Conservation (phyloP, 2,888 invertebrate genomes). For the Tanypteryx hageni region DNA sequence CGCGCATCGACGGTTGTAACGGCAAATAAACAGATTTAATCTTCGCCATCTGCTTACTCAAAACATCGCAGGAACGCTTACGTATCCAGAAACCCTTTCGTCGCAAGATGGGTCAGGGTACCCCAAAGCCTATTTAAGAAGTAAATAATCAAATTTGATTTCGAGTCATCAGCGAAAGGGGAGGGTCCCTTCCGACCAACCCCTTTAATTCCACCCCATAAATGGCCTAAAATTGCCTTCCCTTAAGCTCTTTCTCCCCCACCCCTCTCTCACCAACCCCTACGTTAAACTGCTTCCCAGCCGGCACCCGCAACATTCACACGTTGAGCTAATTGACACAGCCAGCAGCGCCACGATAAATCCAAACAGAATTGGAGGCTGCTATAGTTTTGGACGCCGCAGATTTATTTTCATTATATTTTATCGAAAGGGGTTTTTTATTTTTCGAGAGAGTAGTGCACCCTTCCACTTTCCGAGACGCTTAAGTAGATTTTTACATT, state of each 20-base stretch:
- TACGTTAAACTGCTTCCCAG: constrained; percentile 9
- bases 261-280: background rate
- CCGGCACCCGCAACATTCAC: background rate
- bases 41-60: background rate
- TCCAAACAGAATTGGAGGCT: background rate
- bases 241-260: background rate
- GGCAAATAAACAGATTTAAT: background rate
- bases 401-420: constrained; percentile 41
- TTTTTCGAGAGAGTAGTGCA: background rate
- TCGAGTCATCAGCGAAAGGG: constrained; percentile 1
- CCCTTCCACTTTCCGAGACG: background rate
- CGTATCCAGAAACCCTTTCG: background rate
- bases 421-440: background rate
- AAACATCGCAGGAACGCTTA: background rate
- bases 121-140: background rate
- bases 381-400: constrained; percentile 47
- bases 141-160: constrained; percentile 32
- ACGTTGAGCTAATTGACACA: constrained; percentile 37
- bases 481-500: background rate
- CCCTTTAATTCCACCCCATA: background rate
- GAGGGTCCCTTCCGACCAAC: background rate
- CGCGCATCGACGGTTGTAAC: too few species aligned
- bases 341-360: constrained; percentile 31
- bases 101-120: background rate
- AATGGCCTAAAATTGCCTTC: constrained; percentile 5